Evolutionary conservation across 2,113 vertebrate genomes (phyloP).

Genomic region (Alaudala cheleensis): DNA sequence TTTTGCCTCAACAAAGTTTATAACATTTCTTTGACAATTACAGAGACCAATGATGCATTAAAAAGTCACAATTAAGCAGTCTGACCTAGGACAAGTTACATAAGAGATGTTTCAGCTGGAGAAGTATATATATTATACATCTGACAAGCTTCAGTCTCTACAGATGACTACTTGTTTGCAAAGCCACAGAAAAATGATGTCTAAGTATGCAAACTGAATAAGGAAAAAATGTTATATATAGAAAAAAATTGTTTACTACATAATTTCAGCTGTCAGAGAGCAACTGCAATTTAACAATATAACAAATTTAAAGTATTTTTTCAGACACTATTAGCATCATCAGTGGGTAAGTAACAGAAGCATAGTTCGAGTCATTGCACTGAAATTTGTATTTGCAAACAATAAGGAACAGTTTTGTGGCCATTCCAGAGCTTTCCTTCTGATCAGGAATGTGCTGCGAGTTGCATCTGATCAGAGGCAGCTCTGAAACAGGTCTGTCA

Average conservation of each 20-base stretch:
- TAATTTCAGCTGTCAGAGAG: background rate
- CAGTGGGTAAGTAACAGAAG: background rate
- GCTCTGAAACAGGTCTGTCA: background rate
- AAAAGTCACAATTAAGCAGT: background rate
- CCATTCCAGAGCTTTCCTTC: background rate
- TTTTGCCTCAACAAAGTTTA: background rate
- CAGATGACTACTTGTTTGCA: background rate
- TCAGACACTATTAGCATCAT: background rate
- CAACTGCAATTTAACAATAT: background rate
- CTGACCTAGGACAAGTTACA: background rate
- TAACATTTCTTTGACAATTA: background rate
- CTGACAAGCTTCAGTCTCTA: background rate
- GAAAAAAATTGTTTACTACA: background rate
- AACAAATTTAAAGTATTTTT: background rate
- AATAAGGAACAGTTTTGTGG: rapidly evolving
- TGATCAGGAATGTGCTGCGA: rapidly evolving
- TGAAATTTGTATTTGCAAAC: background rate
- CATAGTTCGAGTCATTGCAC: background rate
- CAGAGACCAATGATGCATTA: background rate
- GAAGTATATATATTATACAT: background rate
- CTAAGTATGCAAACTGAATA: background rate
- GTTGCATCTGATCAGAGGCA: background rate
- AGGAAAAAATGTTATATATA: background rate
- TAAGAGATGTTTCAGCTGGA: background rate
- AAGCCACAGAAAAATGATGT: background rate